These are phyloP conservation scores for Gastrophysa polygoni DNA, from an alignment of 2,888 invertebrate genomes.

Conservation along the genomic window DNA sequence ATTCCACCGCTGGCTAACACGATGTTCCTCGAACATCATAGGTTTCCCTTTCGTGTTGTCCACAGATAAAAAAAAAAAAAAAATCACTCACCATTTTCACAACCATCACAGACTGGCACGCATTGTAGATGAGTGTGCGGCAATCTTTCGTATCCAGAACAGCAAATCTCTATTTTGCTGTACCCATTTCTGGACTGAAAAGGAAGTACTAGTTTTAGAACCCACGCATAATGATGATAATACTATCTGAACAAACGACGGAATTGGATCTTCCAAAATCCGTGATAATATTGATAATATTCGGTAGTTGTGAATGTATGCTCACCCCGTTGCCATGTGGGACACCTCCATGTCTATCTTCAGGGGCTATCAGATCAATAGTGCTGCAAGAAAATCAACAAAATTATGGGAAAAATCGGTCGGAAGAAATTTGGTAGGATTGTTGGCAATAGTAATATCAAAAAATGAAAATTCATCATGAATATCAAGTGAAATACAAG, in stretches of 20 bases:
- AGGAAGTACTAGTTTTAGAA: neutral
- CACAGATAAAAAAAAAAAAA: too few relatives aligned
- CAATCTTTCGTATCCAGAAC: slow-evolving; percentile 72
- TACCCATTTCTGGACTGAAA: slow-evolving; percentile 65
- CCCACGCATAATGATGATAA: neutral
- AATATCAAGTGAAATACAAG: too few relatives aligned
- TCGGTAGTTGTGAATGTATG: slow-evolving; percentile 12
- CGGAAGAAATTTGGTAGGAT: too few relatives aligned
- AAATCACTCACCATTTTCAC: slow-evolving; percentile 66
- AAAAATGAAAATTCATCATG: too few relatives aligned
- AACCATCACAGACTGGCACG: slow-evolving; percentile 69
- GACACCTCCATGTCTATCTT: slow-evolving; percentile 53
- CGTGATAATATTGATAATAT: too few relatives aligned
- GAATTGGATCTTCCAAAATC: too few relatives aligned
- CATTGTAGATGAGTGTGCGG: slow-evolving; percentile 63
- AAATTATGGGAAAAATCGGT: neutral
- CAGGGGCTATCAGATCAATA: slow-evolving; percentile 60
- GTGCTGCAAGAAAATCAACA: slow-evolving; percentile 58
- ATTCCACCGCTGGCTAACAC: too few relatives aligned
- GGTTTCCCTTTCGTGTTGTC: too few relatives aligned
- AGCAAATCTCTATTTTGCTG: slow-evolving; percentile 73
- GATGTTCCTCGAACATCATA: too few relatives aligned
- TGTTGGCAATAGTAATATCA: too few relatives aligned
- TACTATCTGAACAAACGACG: too few relatives aligned
- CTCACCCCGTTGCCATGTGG: slow-evolving; percentile 67